Conservation (phyloP, 2,888 invertebrate genomes). For the Endotricha flammealis region DNA sequence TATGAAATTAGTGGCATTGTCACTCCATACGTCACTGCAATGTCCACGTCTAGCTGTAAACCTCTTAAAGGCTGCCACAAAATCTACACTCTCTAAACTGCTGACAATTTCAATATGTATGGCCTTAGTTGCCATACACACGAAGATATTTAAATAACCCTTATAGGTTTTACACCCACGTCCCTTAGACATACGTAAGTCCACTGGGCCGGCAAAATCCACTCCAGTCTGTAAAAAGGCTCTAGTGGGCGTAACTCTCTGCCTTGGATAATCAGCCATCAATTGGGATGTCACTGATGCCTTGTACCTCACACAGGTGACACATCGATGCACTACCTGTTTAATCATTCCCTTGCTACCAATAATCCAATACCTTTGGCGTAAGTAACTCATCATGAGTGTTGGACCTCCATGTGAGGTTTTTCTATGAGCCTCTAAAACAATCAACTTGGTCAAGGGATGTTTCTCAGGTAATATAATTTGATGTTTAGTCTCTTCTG, state of each 20-base stretch:
- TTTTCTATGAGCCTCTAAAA: slow-evolving; percentile 16
- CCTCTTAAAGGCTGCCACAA: slow-evolving; percentile 8
- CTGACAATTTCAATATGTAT: slow-evolving; percentile 8
- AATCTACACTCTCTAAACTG: slow-evolving; percentile 2
- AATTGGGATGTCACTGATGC: slow-evolving; percentile 1
- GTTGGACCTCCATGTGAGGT: slow-evolving; percentile 20
- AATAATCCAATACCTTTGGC: slow-evolving; percentile 15
- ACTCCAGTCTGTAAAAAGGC: slow-evolving; percentile 7
- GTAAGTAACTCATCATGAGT: slow-evolving; percentile 17
- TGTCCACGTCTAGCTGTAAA: slow-evolving; percentile 8
- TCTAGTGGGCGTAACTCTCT: slow-evolving; percentile 4
- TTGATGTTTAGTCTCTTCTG: slow-evolving; percentile 15
- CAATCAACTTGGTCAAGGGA: slow-evolving; percentile 13
- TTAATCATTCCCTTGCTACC: slow-evolving; percentile 10
- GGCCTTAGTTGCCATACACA: slow-evolving; percentile 1
- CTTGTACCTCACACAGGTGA: slow-evolving; percentile 7
- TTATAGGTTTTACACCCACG: slow-evolving; percentile 1
- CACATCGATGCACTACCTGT: slow-evolving; percentile 7
- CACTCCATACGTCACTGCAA: slow-evolving; percentile 12
- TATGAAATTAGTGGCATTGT: slow-evolving; percentile 19
- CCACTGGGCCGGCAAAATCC: slow-evolving; percentile 11
- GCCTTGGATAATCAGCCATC: slow-evolving; percentile 11
- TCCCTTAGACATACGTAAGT: slow-evolving; percentile 2
- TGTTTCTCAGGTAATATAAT: slow-evolving; percentile 13
- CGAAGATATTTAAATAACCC: background rate